Evolutionary conservation across 2,113 vertebrate species (phyloP).

Genomic region (Euleptes europaea): DNA sequence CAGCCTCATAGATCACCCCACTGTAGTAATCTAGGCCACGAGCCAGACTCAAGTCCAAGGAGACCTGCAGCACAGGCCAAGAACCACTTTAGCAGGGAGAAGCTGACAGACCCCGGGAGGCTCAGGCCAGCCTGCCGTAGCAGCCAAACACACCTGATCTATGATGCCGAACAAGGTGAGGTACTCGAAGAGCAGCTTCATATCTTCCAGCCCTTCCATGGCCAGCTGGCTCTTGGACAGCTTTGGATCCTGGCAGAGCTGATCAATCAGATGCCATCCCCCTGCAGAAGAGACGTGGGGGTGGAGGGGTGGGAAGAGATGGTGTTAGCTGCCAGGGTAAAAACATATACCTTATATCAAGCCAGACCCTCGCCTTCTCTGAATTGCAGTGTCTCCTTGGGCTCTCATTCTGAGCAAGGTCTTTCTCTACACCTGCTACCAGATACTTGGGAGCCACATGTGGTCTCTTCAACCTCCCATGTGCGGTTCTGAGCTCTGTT

Average conservation of each 20-base stretch:
- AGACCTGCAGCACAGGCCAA: constrained; percentile 74
- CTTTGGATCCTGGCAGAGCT: constrained; percentile 79
- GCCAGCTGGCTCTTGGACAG: constrained; percentile 79
- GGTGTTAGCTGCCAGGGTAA: not conserved
- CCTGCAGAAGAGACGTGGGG: constrained; percentile 64
- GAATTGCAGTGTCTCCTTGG: too few species aligned
- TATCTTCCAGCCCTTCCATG: constrained; percentile 86
- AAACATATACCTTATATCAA: too few species aligned
- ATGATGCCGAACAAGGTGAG: constrained; percentile 87
- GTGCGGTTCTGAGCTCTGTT: too few species aligned
- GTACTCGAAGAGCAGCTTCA: constrained; percentile 91
- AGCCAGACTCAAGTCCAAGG: constrained; percentile 93
- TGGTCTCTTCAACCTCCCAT: too few species aligned
- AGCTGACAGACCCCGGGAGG: not conserved
- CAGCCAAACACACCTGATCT: constrained; percentile 80
- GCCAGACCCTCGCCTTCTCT: too few species aligned
- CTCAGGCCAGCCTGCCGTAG: not conserved
- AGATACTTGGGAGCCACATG: too few species aligned
- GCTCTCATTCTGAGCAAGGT: too few species aligned
- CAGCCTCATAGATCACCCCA: constrained; percentile 90
- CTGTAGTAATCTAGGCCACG: constrained; percentile 96
- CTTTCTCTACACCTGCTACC: too few species aligned
- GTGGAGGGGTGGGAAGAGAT: not conserved
- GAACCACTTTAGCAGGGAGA: rapidly evolving
- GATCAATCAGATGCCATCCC: constrained; percentile 78